These are phyloP conservation scores for Apomyelois bistriatella DNA, from an alignment of 2,888 invertebrate species.

Conservation along the genomic window DNA sequence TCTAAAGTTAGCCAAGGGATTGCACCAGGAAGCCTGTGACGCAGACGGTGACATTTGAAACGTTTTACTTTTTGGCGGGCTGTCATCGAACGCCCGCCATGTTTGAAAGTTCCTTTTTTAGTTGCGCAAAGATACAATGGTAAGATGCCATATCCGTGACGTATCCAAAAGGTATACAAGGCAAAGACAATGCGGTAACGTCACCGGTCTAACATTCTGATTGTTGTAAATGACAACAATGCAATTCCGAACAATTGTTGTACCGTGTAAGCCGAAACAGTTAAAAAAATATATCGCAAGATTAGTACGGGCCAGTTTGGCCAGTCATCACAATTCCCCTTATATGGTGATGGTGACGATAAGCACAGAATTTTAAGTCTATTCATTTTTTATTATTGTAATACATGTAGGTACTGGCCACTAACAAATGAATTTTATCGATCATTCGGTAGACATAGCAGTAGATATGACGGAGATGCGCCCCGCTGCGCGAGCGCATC, in stretches of 20 bases:
- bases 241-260: background rate
- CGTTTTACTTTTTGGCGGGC: conserved; percentile 17
- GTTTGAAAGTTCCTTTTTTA: conserved; percentile 1
- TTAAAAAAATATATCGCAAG: no score
- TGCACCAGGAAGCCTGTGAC: conserved; percentile 57
- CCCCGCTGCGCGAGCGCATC: conserved; percentile 28
- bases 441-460: background rate
- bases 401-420: background rate
- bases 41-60: conserved; percentile 47
- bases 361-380: no score
- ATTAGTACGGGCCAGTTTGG: no score
- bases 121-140: conserved; percentile 4
- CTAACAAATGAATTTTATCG: background rate
- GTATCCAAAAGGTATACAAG: background rate
- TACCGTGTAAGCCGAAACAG: background rate
- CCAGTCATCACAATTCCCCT: no score
- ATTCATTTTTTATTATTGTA: no score
- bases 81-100: conserved; percentile 7
- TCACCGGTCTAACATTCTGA: background rate
- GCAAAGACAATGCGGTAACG: background rate
- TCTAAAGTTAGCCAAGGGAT: conserved; percentile 42
- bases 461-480: conserved; percentile 27
- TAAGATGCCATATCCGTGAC: background rate
- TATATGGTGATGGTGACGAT: no score
- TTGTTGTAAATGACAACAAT: conserved; percentile 1